These are phyloP conservation scores for Meiosimyza platycephala DNA, from an alignment of 2,888 invertebrate genomes.

Conservation along the genomic window DNA sequence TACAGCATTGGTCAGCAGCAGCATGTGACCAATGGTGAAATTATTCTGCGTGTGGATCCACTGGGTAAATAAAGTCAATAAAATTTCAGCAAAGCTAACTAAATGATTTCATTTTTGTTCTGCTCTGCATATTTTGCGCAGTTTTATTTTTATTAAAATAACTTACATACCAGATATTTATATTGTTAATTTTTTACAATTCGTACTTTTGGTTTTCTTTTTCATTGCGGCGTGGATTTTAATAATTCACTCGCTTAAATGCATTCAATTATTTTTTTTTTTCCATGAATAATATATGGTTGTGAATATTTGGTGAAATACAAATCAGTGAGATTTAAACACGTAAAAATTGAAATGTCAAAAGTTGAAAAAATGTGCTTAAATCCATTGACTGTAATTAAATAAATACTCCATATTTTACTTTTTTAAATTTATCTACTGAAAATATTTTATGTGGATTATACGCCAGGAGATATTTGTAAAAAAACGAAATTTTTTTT, in stretches of 20 bases:
- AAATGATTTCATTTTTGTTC: neutral
- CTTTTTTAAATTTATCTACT: slow-evolving; percentile 49
- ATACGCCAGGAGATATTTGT: too few relatives aligned
- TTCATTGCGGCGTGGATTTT: slow-evolving; percentile 1
- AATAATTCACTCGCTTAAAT: slow-evolving; percentile 5
- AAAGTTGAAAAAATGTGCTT: slow-evolving; percentile 54
- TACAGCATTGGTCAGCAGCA: slow-evolving; percentile 49
- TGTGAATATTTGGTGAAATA: neutral
- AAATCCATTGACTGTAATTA: slow-evolving; percentile 49
- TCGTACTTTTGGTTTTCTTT: neutral
- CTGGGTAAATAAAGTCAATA: slow-evolving; percentile 57
- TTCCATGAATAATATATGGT: neutral
- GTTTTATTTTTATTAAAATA: too few relatives aligned
- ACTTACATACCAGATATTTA: too few relatives aligned
- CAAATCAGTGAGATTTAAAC: neutral
- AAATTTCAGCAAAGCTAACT: neutral
- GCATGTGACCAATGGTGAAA: slow-evolving; percentile 52
- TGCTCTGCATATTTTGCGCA: too few relatives aligned
- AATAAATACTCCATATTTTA: too few relatives aligned
- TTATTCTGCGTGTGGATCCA: slow-evolving; percentile 66
- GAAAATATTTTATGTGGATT: too few relatives aligned
- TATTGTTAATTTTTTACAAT: too few relatives aligned
- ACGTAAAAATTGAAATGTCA: neutral
- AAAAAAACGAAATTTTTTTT: neutral
- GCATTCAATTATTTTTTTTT: neutral